Evolutionary conservation across 2,888 invertebrate species (phyloP), one percentile per base, ranked within the genome.

Genomic region (Amaurobius ferox): DNA sequence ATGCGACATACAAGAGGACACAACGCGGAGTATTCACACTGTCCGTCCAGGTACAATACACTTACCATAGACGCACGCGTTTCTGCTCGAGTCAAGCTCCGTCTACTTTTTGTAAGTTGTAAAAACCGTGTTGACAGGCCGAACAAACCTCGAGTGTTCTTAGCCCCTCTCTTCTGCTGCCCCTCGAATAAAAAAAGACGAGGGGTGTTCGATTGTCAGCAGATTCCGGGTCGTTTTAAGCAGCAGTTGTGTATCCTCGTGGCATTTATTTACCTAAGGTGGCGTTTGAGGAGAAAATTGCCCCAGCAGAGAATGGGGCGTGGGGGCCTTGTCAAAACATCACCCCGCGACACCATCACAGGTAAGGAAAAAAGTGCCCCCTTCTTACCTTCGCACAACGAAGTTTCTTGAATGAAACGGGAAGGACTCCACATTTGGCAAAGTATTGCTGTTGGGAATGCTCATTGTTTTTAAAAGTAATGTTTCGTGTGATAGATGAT

Each of bases 231-330:
- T 81, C 68, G 81, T 76, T 81, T 81, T 81, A 81, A 81, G 70
- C 68, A 76, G 70, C 74, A 61, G 68, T 74, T 81, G 80, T 80
- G 76, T 81, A 81, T 81, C 61, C 81, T 76, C 81, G 81, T 81
- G 81, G 81, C 81, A 76, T 76, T 81, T 81, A 81, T 81, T 81
- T 81, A 81, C 81, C 81, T 76, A 81, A 81, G 81, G 81, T 81
- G 81, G 81, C 81, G 81, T 76, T 81, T 81, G 81, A 81, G 81
- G 40, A 76, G 81, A 81, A 81, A 81, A 81, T 81, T 81, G 81
- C 81, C 80, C 76, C 70, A 62, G 68, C 35, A 76, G 19, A 23
- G 55, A 55, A 55, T 55, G 81, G 61, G 81, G 81, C 76, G 81
- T 81, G 81, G 76, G 48, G 55, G 64, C 48, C 81, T 81, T 81